Base-by-base conservation (phyloP, 1,140 invertebrate genomes). In the Bradysia coprophila region DNA sequence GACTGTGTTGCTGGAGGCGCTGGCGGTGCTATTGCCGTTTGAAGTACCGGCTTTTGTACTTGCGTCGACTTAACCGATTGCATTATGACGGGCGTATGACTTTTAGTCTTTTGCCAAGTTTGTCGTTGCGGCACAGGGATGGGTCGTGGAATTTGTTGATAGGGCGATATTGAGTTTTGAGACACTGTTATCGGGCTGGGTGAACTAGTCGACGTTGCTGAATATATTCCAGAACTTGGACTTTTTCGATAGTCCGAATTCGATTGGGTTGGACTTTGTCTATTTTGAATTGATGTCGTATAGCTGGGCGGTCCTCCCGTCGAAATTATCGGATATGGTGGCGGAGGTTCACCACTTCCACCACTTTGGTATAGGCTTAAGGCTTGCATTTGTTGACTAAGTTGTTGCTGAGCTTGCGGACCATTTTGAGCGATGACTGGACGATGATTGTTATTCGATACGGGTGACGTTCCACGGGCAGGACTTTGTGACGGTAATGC, bases 21-120 rank as follows among this genome's bases (percentile, higher is more conserved):
- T 1, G 81, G 77, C 0, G 89, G 88, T 13, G 87, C 88, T 8
- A 91, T 87, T 1, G 91, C 91, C 5, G 89, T 94, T 59, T 94
- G 90, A 28, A 93, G 62, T 1, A 92, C 75, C 0, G 91, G 91
- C 60, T 94, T 94, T 53, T 91, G 85, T 4, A 93, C 88, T 59
- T 90, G 86, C 1, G 86, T 91, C 66, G 85, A 90, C 56, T 90
- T 91, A 1, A 94, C 91, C 19, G 86, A 89, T 56, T 94, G 89
- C 89, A 94, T 93, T 23, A 94, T 92, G 43, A 94, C 87, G 1
- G 88, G 89, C 13, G 86, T 78, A 53, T 93, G 88, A 1, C 78
- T 80, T 51, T 85, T 81, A 15, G 83, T 77, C 55, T 84, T 79
- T 33, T 82, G 69, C 40, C 57, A 60, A 36, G 79, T 78, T n/a